Conservation (phyloP, 2,113 vertebrate genomes). For the Entelurus aequoreus region DNA sequence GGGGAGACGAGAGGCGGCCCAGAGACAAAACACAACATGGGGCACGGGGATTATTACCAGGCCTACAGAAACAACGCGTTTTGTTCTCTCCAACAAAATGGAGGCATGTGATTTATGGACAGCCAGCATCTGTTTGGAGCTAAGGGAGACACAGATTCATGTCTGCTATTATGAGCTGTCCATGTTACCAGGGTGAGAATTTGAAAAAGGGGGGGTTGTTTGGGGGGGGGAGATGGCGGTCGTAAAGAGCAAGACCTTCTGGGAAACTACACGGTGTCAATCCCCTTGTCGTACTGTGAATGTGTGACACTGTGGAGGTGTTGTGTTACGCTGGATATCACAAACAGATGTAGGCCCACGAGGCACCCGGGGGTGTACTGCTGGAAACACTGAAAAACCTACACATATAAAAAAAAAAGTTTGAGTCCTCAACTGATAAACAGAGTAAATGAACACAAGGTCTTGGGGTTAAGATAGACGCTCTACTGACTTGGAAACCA, state of each 20-base stretch:
- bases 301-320: conserved; percentile 56
- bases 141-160: conserved; percentile 70
- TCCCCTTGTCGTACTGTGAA: conserved; percentile 48
- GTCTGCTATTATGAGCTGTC: conserved; percentile 72
- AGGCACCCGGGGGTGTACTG: conserved; percentile 39
- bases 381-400: conserved; percentile 32
- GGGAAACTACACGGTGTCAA: conserved; percentile 51
- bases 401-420: conserved; percentile 29
- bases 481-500: too few relatives aligned
- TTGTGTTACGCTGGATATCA: conserved; percentile 57
- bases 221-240: conserved; percentile 9
- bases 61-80: conserved; percentile 65
- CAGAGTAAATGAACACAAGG: too few relatives aligned
- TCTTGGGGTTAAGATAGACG: too few relatives aligned
- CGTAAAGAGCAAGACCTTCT: conserved; percentile 59
- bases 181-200: conserved; percentile 61
- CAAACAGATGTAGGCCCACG: conserved; percentile 61
- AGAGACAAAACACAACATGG: conserved; percentile 71
- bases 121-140: conserved; percentile 70
- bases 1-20: conserved; percentile 61
- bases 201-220: conserved; percentile 32
- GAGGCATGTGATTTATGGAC: conserved; percentile 73
- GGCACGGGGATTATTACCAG: conserved; percentile 66
- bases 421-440: conserved; percentile 45
- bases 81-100: conserved; percentile 71